These are phyloP conservation scores for Myocastor coypus DNA, from an alignment of 2,113 vertebrate genomes.

Conservation along the genomic window DNA sequence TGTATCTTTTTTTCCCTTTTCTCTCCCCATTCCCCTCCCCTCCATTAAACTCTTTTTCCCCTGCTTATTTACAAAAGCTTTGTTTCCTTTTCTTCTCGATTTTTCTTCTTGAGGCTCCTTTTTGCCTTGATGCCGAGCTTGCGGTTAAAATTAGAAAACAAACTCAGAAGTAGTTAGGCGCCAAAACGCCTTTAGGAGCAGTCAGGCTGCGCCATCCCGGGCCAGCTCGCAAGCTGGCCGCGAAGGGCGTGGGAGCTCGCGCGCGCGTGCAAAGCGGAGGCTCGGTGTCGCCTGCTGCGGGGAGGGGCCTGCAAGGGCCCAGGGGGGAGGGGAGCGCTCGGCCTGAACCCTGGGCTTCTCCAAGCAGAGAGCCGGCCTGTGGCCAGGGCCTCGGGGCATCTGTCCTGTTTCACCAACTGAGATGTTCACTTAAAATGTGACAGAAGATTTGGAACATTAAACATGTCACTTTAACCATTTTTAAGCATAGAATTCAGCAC, in stretches of 20 bases:
- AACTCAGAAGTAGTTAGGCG: background rate
- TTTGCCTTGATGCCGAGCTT: background rate
- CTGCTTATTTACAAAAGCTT: background rate
- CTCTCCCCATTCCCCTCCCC: background rate
- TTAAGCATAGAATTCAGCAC: background rate
- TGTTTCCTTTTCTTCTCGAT: background rate
- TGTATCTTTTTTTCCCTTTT: background rate
- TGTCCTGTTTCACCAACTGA: background rate
- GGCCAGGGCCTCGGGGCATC: background rate
- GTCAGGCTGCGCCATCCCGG: background rate
- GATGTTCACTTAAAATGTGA: slow-evolving; percentile 13
- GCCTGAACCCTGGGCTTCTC: background rate
- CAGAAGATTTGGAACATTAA: background rate
- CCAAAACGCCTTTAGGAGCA: background rate
- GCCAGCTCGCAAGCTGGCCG: background rate
- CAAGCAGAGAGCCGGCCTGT: background rate
- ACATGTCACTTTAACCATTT: background rate
- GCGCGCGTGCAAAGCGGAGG: background rate
- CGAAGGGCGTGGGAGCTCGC: background rate
- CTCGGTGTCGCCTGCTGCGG: background rate
- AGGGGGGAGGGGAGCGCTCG: background rate
- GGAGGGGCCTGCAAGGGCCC: background rate
- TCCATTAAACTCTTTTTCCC: background rate
- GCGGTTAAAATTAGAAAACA: slow-evolving; percentile 24
- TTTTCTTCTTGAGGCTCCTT: background rate